Evolutionary conservation across 2,113 vertebrate species (phyloP).

Genomic region (Rhabdornis inornatus): DNA sequence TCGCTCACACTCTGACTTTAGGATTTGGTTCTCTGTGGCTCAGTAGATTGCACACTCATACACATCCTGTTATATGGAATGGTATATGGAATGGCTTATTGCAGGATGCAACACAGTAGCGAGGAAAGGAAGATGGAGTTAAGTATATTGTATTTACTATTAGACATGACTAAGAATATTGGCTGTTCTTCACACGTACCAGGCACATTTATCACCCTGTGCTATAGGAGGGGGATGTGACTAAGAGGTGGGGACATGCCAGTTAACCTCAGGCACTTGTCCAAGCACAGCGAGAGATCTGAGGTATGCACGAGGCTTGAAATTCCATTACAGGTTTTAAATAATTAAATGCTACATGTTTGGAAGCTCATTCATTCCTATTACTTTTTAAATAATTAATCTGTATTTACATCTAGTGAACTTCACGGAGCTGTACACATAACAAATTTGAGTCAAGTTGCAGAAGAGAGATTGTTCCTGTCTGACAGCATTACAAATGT

Average conservation of each 20-base stretch:
- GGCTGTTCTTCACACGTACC: background rate
- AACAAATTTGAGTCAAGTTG: constrained; percentile 58
- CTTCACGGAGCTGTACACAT: constrained; percentile 63
- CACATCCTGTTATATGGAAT: background rate
- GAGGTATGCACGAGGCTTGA: constrained; percentile 57
- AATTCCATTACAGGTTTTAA: constrained; percentile 79
- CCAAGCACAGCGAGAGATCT: constrained; percentile 35
- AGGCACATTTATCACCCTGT: background rate
- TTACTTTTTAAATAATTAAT: constrained; percentile 83
- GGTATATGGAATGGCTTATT: background rate
- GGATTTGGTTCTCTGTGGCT: background rate
- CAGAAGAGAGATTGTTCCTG: constrained; percentile 35
- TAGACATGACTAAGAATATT: background rate
- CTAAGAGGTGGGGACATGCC: background rate
- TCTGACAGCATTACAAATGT: constrained; percentile 49
- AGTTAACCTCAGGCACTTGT: constrained; percentile 68
- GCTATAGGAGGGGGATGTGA: background rate
- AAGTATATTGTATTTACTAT: background rate
- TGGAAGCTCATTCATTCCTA: constrained; percentile 75
- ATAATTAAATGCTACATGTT: constrained; percentile 80
- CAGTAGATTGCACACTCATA: accelerated
- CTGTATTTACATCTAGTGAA: constrained; percentile 76
- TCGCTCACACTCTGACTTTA: background rate
- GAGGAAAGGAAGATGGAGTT: background rate
- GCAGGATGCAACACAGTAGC: background rate